These are phyloP conservation scores for Agapornis canus DNA, from an alignment of 2,797 vertebrate genomes.

Conservation along the genomic window DNA sequence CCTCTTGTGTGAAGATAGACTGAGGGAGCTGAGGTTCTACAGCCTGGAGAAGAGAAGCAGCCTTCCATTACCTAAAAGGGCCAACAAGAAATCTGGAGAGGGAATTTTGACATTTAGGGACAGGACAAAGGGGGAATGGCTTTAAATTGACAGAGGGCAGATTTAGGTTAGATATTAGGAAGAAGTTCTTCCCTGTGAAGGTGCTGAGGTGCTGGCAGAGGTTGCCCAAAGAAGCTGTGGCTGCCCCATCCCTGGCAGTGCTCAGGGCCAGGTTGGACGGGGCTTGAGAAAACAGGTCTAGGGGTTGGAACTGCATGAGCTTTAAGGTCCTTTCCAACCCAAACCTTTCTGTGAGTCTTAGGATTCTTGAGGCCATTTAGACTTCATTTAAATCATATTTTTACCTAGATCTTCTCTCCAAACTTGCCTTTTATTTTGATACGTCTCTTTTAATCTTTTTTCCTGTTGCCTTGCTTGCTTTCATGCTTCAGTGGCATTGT, in stretches of 20 bases:
- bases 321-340: neutral
- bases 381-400: neutral
- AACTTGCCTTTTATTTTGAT: neutral
- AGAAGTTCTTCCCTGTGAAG: neutral
- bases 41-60: neutral
- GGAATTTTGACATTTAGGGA: neutral
- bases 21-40: neutral
- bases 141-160: neutral
- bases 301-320: neutral
- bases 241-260: neutral
- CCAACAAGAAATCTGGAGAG: neutral
- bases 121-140: neutral
- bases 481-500: rapidly evolving
- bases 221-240: neutral
- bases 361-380: neutral
- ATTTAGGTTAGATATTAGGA: neutral
- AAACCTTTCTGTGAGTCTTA: neutral
- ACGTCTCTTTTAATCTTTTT: neutral
- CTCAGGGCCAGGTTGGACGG: neutral
- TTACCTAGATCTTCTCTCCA: neutral
- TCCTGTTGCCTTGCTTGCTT: neutral
- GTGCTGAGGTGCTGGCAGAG: neutral
- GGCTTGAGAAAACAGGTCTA: neutral
- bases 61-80: neutral
- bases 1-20: neutral